Percentiles rank a stretch among this genome's conserved stretches.
phyloP scores from a whole-genome alignment of 2,888 invertebrate genomes.

The Drosophila neonasuta region DNA sequence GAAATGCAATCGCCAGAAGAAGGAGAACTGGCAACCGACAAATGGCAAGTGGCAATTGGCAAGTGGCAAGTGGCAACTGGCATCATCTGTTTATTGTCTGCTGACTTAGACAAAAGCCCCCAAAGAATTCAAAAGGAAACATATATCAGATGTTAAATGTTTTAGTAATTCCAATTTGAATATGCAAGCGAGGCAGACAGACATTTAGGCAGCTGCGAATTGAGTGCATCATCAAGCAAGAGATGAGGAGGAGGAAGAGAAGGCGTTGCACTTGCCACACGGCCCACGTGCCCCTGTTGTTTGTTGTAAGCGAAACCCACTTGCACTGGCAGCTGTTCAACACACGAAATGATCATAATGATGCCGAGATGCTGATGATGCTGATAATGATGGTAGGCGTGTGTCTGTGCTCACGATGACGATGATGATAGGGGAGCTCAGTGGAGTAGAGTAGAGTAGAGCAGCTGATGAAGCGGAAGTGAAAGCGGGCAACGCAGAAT shows the following conservation, averaged over 20 bases:
- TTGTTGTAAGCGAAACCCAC: conserved; percentile 56
- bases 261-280: conserved; percentile 27
- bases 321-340: conserved; percentile 49
- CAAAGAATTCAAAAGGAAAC: conserved; percentile 34
- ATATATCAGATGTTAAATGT: conserved; percentile 52
- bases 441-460: not conserved
- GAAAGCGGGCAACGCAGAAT: conserved; percentile 66
- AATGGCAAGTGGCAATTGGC: not conserved
- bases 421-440: conserved; percentile 39
- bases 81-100: conserved; percentile 30
- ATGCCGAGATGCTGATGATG: conserved; percentile 22
- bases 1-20: conserved; percentile 23
- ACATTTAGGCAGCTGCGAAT: conserved; percentile 10
- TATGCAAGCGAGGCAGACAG: conserved; percentile 23
- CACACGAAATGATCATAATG: conserved; percentile 27
- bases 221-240: conserved; percentile 17
- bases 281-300: conserved; percentile 40
- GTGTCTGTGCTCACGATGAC: conserved; percentile 14
- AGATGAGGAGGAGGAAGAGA: not conserved
- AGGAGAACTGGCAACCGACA: conserved; percentile 1
- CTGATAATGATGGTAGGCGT: conserved; percentile 39
- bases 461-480: conserved; percentile 72
- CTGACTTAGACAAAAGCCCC: conserved; percentile 14
- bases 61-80: conserved; percentile 4
- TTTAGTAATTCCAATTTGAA: conserved; percentile 48